Base-by-base conservation (phyloP, 1,140 invertebrate species). In the Dreissena polymorpha region DNA sequence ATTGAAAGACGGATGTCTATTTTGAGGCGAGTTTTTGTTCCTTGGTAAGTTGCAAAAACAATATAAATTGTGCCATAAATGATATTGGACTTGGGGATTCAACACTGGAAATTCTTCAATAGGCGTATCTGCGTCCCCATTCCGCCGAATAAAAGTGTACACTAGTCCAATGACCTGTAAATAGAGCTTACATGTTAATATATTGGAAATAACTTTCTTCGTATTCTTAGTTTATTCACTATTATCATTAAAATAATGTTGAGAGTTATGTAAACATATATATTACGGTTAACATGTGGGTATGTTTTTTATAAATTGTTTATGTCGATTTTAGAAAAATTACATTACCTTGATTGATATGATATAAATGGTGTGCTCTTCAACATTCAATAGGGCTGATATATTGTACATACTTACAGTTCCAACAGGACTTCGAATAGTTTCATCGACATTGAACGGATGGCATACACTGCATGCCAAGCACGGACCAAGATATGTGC, bases 301-400 rank as follows among this genome's bases (percentile, higher is more conserved):
- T n/a, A n/a, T n/a, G n/a, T n/a, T n/a, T n/a, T n/a, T n/a, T n/a
- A n/a, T n/a, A n/a, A n/a, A n/a, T n/a, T n/a, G n/a, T n/a, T n/a
- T n/a, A n/a, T n/a, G n/a, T n/a, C n/a, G n/a, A n/a, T n/a, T n/a
- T n/a, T n/a, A n/a, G n/a, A n/a, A n/a, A n/a, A n/a, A n/a, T n/a
- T n/a, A 12, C 69, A n/a, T 71, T 67, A 86, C 85, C 85, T 78
- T 74, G 49, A 60, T 18, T 12, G 75, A 68, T n/a, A 86, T 80
- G 64, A 68, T 70, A 10, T 3, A 8, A 10, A 88, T 29, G 16
- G 49, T 10, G 50, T 86, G 27, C 16, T 64, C 51, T 10, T 86
- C 87, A 27, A 68, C 83, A 55, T 88, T 88, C 12, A 71, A 64
- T 10, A 88, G 57, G 16, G 27, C 71, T 16, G 82, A 55, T 53